These are phyloP conservation scores for Lates calcarifer DNA, from an alignment of 2,113 vertebrate genomes.

Conservation along the genomic window DNA sequence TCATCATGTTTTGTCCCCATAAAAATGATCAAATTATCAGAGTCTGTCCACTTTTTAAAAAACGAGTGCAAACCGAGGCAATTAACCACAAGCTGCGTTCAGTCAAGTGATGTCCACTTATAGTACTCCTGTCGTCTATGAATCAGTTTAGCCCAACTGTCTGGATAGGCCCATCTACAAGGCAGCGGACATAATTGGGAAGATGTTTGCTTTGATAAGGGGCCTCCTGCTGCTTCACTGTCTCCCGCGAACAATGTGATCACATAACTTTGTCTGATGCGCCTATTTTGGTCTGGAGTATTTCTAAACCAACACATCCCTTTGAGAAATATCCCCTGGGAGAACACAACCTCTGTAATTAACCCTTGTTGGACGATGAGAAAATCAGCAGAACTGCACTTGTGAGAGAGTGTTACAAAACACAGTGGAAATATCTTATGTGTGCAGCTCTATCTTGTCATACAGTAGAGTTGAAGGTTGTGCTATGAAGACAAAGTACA, in stretches of 20 bases:
- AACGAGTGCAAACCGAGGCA: not conserved
- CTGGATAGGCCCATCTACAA: not conserved
- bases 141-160: not conserved
- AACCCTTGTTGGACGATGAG: constrained; percentile 88
- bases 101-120: not conserved
- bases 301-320: constrained; percentile 79
- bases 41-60: not conserved
- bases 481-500: not conserved
- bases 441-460: not conserved
- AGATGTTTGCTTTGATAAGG: constrained; percentile 88
- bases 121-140: not conserved
- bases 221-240: constrained; percentile 88
- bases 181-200: constrained; percentile 81
- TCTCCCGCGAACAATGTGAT: constrained; percentile 89
- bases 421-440: constrained; percentile 33
- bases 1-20: not conserved
- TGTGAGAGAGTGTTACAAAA: constrained; percentile 49
- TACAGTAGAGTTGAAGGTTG: constrained; percentile 8
- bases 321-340: constrained; percentile 76
- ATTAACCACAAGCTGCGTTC: constrained; percentile 11
- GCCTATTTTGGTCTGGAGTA: constrained; percentile 83
- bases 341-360: constrained; percentile 86
- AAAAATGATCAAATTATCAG: not conserved
- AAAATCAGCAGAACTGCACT: constrained; percentile 58
- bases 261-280: constrained; percentile 86